Evolutionary conservation across 2,113 vertebrate species (phyloP).

Genomic region (Plotosus lineatus): DNA sequence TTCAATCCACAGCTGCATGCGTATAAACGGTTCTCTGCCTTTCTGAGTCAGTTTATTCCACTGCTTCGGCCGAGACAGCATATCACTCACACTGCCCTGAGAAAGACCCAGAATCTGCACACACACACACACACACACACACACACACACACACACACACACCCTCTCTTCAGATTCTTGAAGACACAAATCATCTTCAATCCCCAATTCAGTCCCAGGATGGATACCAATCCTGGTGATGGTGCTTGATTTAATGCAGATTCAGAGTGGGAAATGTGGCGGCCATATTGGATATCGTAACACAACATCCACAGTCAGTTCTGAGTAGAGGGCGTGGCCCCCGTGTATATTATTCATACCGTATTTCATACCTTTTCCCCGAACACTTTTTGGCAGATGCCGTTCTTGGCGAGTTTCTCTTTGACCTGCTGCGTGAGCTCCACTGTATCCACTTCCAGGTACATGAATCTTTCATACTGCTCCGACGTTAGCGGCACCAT

Average conservation of each 20-base stretch:
- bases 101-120: conserved; percentile 86
- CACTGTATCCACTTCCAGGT: conserved; percentile 90
- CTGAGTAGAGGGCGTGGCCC: not conserved
- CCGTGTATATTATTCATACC: not conserved
- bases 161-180: no score
- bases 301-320: no score
- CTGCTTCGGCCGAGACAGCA: conserved; percentile 91
- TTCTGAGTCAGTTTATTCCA: conserved; percentile 94
- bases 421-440: conserved; percentile 90
- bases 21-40: conserved; percentile 90
- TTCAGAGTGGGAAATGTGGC: no score
- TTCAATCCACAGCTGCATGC: conserved; percentile 92
- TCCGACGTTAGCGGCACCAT: conserved; percentile 85
- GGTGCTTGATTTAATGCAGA: no score
- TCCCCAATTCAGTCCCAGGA: no score
- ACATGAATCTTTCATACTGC: conserved; percentile 93
- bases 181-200: not conserved
- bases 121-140: conserved; percentile 36
- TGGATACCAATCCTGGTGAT: no score
- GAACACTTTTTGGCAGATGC: conserved; percentile 91
- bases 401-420: conserved; percentile 91
- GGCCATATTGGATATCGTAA: no score
- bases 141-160: conserved; percentile 37
- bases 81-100: conserved; percentile 91
- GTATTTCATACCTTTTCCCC: conserved; percentile 82